Percentiles rank a stretch among this genome's conserved stretches.
Evolutionary conservation across 2,888 invertebrate species (phyloP).

Genomic region (Megalurothrips usitatus): DNA sequence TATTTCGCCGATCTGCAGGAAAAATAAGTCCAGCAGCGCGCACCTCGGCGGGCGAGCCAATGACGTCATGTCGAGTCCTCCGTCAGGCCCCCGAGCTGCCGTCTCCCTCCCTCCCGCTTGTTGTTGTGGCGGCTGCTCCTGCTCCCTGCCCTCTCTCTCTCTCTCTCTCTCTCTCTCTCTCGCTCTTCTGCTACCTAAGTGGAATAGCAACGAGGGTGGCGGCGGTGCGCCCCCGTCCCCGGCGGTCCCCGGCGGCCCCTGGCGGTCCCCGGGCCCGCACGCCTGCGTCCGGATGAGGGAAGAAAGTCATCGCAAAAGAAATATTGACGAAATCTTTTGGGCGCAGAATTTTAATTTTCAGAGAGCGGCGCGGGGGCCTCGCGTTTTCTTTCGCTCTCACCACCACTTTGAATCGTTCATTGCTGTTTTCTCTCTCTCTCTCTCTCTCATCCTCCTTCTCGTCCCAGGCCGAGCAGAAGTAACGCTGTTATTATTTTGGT

Average conservation of each 20-base stretch:
- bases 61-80: neutral
- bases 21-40: no score
- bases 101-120: neutral
- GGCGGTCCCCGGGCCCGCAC: neutral
- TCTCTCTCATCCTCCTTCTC: neutral
- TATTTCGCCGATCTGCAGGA: no score
- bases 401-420: no score
- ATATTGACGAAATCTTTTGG: constrained; percentile 18
- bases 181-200: neutral
- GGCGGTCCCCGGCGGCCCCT: no score
- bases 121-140: no score
- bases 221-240: neutral
- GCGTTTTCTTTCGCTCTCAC: no score
- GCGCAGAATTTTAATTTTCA: constrained; percentile 12
- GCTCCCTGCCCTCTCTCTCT: neutral
- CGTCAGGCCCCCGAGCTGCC: neutral
- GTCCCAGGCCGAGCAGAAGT: neutral
- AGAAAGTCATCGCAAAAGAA: constrained; percentile 7
- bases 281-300: neutral
- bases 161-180: neutral
- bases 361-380: neutral
- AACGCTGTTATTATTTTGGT: no score
- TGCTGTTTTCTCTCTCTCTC: neutral
- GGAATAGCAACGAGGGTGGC: neutral
- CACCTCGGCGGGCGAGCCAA: neutral